Base-by-base conservation (phyloP, 2,797 vertebrate genomes). In the Phalanger gymnotis region DNA sequence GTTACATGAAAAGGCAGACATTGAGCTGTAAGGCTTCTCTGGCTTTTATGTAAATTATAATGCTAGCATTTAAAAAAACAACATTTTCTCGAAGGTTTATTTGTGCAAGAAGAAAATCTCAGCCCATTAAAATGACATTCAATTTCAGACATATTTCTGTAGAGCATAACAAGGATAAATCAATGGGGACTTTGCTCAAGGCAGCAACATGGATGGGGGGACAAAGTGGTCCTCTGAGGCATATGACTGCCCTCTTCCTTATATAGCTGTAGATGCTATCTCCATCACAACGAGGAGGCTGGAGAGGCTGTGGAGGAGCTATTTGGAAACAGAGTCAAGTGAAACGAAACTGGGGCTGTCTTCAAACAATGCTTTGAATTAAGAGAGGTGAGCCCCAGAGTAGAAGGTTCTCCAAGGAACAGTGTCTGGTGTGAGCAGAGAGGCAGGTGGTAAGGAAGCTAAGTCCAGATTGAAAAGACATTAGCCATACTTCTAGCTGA, bases 71-170 rank as follows among this genome's bases (percentile, higher is more conserved):
- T 53, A 10, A 95, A 91, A 10, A 95, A 91, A 93, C 3, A n/a
- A 10, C 0, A 0, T 47, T n/a, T 47, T 93, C 53, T 54, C 4
- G 54, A 51, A 91, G 34, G 53, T 87, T 53, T 81, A 0, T 95
- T 91, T 90, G 54, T 95, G 51, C 66, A 94, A 93, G 51, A 96
- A n/a, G 66, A 58, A 66, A 93, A n/a, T 55, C 94, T 92, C 54
- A 61, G 92, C 90, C 61, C 30, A 56, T 94, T 57, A 93, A 92
- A 94, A 91, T 0, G 30, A 53, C 40, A 92, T 56, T 31, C 0
- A 81, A 22, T n/a, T 47, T 51, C n/a, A 96, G 90, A 3, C 53
- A 3, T 30, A 47, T 54, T 81, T 81, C 47, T 93, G 28, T 53
- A 66, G 54, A 94, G 87, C 51, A 47, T 81, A 47, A 73, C 5